Conservation (phyloP, 2,888 invertebrate species). For the Cecidostiba fungosa region DNA sequence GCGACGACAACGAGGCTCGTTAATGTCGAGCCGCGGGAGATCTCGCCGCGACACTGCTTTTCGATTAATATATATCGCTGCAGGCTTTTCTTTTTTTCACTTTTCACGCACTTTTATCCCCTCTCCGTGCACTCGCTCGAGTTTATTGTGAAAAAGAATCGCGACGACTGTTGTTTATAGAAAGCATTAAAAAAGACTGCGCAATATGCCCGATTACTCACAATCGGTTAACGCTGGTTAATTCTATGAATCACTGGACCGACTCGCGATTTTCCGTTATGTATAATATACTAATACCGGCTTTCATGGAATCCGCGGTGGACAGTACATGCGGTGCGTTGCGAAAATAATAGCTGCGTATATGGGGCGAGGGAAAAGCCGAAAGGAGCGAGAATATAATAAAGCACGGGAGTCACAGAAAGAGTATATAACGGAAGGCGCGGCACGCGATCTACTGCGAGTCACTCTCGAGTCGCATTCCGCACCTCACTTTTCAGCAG, state of each 20-base stretch:
- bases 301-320: constrained; percentile 7
- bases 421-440: constrained; percentile 29
- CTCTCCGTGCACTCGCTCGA: too few relatives aligned
- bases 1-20: constrained; percentile 48
- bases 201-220: constrained; percentile 62
- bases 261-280: constrained; percentile 40
- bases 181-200: constrained; percentile 6
- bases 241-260: constrained; percentile 64
- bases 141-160: background rate
- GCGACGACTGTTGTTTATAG: background rate
- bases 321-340: background rate
- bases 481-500: constrained; percentile 16
- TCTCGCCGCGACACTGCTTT: background rate
- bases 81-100: background rate
- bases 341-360: background rate
- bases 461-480: constrained; percentile 7
- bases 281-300: background rate
- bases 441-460: constrained; percentile 40
- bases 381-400: constrained; percentile 23
- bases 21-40: background rate
- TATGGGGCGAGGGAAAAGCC: background rate
- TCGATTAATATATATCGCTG: background rate
- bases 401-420: background rate
- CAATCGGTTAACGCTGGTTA: constrained; percentile 66
- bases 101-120: background rate